phyloP scores from a whole-genome alignment of 1,140 invertebrate genomes.

The Megalonaias nervosa region DNA sequence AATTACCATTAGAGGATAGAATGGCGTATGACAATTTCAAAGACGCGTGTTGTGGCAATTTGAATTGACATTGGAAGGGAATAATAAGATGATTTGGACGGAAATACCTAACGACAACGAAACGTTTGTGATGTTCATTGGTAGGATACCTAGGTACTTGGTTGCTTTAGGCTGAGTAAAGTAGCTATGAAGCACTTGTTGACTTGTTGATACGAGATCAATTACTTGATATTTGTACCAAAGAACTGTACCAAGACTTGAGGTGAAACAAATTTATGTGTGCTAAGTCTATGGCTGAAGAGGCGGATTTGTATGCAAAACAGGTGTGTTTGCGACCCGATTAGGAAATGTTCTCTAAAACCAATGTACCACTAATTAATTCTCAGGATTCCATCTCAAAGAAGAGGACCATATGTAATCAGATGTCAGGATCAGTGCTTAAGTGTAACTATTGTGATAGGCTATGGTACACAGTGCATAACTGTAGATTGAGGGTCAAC shows the following conservation, averaged over 20 bases:
- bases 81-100: not conserved
- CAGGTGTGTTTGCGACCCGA: not conserved
- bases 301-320: slow-evolving; percentile 4
- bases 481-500: not conserved
- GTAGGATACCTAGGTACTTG: not conserved
- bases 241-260: not conserved
- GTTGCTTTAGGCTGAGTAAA: slow-evolving; percentile 3
- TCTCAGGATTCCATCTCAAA: not conserved
- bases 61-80: not conserved
- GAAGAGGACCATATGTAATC: not conserved
- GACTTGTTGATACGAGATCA: too few relatives aligned
- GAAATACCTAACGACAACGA: not conserved
- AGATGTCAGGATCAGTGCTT: not conserved
- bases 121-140: slow-evolving; percentile 4
- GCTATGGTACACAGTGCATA: not conserved
- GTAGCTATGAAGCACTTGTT: not conserved
- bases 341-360: not conserved
- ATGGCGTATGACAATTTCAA: not conserved
- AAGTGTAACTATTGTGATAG: not conserved
- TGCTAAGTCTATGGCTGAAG: not conserved
- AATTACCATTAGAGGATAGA: too few relatives aligned
- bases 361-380: not conserved
- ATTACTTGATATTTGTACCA: not conserved
- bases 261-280: not conserved
- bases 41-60: not conserved